Conservation (phyloP, 2,113 vertebrate genomes). For the Barnardius zonarius region DNA sequence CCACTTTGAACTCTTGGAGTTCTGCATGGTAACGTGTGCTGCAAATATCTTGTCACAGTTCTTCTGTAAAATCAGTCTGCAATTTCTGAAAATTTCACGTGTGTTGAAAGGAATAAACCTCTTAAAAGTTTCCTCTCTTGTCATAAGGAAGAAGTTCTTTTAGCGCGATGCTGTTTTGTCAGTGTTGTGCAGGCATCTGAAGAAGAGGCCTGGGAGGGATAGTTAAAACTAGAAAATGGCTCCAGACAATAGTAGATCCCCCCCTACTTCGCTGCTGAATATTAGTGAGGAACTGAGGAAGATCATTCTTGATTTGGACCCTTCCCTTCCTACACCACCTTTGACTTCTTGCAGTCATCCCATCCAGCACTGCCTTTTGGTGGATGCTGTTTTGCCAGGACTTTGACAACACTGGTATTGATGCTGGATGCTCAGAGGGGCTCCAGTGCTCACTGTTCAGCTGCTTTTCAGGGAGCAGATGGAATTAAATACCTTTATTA, state of each 20-base stretch:
- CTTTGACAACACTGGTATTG: rapidly evolving
- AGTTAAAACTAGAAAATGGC: neutral
- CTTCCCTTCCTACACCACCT: rapidly evolving
- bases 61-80: neutral
- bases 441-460: neutral
- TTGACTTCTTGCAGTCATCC: rapidly evolving
- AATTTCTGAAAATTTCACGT: neutral
- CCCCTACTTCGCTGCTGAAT: rapidly evolving
- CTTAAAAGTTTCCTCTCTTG: neutral
- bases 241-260: neutral
- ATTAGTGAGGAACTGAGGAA: neutral
- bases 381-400: neutral
- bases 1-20: rapidly evolving
- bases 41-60: neutral
- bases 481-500: neutral
- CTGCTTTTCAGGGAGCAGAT: neutral
- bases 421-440: neutral
- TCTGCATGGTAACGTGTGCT: neutral
- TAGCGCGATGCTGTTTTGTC: neutral
- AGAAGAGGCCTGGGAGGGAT: neutral
- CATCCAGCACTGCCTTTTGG: neutral
- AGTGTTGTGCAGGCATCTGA: neutral
- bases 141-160: neutral
- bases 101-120: neutral
- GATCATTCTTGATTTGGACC: rapidly evolving